phyloP scores from a whole-genome alignment of 2,113 vertebrate genomes.

The Amazona vittata region DNA sequence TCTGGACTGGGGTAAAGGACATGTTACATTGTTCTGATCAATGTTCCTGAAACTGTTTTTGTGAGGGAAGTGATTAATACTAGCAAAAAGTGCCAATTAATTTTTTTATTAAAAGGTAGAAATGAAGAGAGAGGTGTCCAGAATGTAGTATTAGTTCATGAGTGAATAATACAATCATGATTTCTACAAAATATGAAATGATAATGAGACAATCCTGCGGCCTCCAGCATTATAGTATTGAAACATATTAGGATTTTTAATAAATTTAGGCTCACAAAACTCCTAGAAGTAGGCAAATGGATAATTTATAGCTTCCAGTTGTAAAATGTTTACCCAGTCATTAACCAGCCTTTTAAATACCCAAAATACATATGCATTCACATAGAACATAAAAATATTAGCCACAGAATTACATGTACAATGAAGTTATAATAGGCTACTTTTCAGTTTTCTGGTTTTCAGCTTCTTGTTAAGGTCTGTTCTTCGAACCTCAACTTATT shows the following conservation, averaged over 20 bases:
- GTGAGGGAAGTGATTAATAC: background rate
- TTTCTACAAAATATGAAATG: background rate
- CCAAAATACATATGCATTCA: accelerated
- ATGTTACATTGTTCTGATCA: background rate
- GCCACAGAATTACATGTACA: background rate
- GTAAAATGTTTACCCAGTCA: background rate
- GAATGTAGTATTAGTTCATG: background rate
- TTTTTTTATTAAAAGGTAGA: background rate
- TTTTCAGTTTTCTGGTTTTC: background rate
- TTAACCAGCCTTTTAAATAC: background rate
- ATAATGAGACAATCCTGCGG: background rate
- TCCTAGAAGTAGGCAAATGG: background rate
- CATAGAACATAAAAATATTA: background rate
- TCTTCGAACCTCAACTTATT: background rate
- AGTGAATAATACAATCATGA: background rate
- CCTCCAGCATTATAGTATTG: background rate
- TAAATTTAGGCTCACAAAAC: background rate
- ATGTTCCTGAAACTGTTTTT: background rate
- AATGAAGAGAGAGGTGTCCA: background rate
- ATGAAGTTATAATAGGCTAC: background rate
- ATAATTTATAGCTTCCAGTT: background rate
- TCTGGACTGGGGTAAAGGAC: background rate
- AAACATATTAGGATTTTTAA: background rate
- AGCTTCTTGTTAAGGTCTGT: background rate
- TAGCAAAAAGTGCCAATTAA: background rate